A percentile compares a stretch with the other conserved stretches of the same genome.
These are phyloP conservation scores for Pheosia tremula DNA, from an alignment of 2,888 invertebrate species.

Conservation along the genomic window DNA sequence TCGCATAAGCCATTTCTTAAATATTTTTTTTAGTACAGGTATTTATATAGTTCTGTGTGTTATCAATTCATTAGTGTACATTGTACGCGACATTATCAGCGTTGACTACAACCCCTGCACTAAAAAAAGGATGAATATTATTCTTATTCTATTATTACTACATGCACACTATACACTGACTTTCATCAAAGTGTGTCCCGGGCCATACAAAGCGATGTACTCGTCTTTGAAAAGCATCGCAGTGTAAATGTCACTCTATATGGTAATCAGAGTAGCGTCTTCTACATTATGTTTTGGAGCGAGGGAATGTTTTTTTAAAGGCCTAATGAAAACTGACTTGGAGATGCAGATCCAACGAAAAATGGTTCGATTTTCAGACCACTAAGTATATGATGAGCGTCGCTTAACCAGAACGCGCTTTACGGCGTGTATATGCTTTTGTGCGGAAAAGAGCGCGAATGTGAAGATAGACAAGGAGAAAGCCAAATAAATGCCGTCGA, in stretches of 20 bases:
- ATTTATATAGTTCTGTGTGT: no score
- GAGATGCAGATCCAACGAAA: not conserved
- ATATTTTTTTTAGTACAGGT: no score
- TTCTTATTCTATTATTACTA: not conserved
- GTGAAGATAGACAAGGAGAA: no score
- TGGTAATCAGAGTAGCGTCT: constrained; percentile 52
- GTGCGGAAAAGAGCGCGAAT: no score
- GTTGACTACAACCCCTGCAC: not conserved
- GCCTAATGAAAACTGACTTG: constrained; percentile 38
- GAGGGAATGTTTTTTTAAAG: constrained; percentile 46
- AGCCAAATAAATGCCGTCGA: no score
- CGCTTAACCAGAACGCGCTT: no score
- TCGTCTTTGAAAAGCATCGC: constrained; percentile 46
- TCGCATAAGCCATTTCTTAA: no score
- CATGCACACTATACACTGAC: not conserved
- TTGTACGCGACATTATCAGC: no score
- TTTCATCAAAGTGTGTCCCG: constrained; percentile 18
- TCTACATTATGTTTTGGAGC: constrained; percentile 42
- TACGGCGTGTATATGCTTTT: no score
- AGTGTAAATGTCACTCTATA: constrained; percentile 63
- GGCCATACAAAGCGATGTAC: constrained; percentile 36
- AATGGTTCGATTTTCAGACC: no score
- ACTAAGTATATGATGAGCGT: no score
- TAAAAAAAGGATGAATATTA: not conserved
- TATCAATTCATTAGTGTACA: no score